Conservation (phyloP, 1,140 invertebrate species). For the Caenorhabditis inopinata region DNA sequence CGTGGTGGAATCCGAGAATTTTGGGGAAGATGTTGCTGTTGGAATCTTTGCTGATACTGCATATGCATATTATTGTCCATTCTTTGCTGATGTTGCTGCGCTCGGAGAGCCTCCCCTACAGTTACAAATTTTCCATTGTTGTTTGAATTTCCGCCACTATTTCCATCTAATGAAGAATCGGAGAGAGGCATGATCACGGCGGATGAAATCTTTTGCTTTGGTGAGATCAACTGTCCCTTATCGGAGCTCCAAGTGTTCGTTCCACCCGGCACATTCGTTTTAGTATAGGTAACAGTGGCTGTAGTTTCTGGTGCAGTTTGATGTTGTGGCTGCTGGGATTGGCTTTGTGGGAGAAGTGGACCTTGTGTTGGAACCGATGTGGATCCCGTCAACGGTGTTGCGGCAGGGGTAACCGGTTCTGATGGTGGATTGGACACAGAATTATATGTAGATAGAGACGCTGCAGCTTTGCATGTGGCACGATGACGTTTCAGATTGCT, state of each 20-base stretch:
- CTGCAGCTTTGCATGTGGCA: constrained; percentile 37
- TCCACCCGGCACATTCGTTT: background rate
- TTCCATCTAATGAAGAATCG: too few relatives aligned
- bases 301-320: background rate
- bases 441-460: too few relatives aligned
- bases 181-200: too few relatives aligned
- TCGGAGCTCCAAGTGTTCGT: too few relatives aligned
- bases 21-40: background rate
- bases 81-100: too few relatives aligned
- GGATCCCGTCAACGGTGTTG: background rate
- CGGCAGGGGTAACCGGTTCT: background rate
- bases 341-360: background rate
- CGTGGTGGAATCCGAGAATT: background rate
- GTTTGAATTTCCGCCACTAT: too few relatives aligned
- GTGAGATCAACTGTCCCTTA: background rate
- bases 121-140: too few relatives aligned
- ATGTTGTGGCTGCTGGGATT: background rate
- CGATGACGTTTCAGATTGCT: constrained; percentile 43
- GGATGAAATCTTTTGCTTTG: background rate
- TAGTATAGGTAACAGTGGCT: background rate
- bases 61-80: too few relatives aligned
- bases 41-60: too few relatives aligned
- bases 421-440: background rate
- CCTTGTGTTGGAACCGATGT: background rate
- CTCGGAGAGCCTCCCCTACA: too few relatives aligned